These are phyloP conservation scores for Nemurella pictetii DNA, from an alignment of 2,888 invertebrate genomes.

Conservation along the genomic window DNA sequence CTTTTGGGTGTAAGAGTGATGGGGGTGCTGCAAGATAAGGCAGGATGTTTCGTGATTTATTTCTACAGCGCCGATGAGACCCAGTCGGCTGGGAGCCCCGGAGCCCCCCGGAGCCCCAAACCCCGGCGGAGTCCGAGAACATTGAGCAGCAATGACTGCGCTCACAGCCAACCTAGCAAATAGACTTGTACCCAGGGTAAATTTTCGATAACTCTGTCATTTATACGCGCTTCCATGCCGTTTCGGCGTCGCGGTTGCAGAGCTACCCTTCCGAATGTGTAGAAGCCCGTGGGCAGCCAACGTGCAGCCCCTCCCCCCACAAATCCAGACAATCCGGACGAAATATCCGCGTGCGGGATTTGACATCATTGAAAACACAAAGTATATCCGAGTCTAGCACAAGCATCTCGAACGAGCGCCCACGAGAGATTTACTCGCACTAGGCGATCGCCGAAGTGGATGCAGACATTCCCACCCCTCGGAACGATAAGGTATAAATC, in stretches of 20 bases:
- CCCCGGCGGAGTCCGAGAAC: not conserved
- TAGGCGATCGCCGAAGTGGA: not conserved
- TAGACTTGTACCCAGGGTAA: too few species aligned
- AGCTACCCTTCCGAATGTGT: too few species aligned
- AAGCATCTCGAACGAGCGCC: not conserved
- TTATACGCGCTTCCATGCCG: too few species aligned
- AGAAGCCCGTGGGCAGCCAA: too few species aligned
- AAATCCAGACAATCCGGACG: not conserved
- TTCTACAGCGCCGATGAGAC: too few species aligned
- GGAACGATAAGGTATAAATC: not conserved
- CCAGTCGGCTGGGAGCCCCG: not conserved
- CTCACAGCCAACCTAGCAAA: too few species aligned
- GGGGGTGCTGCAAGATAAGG: not conserved
- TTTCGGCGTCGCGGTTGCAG: not conserved
- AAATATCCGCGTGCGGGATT: not conserved
- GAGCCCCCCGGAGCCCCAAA: not conserved
- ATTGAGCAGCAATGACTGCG: too few species aligned
- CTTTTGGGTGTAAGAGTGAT: not conserved
- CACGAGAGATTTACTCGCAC: not conserved
- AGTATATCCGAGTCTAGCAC: not conserved
- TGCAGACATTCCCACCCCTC: not conserved
- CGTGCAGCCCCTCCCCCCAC: not conserved
- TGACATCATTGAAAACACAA: not conserved
- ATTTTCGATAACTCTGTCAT: too few species aligned
- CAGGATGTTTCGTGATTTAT: not conserved